These are phyloP conservation scores for Caenorhabditis imperialis DNA, from an alignment of 2,888 invertebrate genomes.

Conservation along the genomic window DNA sequence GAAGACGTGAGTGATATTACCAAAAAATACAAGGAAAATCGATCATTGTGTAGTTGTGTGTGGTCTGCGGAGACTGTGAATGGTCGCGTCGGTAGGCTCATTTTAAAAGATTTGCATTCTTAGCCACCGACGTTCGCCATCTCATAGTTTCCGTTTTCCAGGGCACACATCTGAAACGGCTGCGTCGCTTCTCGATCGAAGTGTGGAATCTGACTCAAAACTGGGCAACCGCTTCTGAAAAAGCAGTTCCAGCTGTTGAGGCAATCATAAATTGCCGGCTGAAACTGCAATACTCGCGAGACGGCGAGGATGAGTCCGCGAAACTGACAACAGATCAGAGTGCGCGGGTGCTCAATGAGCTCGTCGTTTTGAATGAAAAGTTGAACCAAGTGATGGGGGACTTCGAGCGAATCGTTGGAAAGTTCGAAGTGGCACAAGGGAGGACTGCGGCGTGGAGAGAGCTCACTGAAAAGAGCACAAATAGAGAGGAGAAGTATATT, in stretches of 20 bases:
- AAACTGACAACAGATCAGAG: constrained; percentile 36
- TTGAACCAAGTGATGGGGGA: constrained; percentile 48
- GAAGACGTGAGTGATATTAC: constrained; percentile 66
- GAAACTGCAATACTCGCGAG: constrained; percentile 51
- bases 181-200: constrained; percentile 64
- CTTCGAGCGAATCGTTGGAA: constrained; percentile 56
- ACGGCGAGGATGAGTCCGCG: constrained; percentile 11
- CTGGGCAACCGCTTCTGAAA: constrained; percentile 56
- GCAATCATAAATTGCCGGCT: constrained; percentile 56
- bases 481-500: constrained; percentile 41
- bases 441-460: constrained; percentile 58
- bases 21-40: not conserved
- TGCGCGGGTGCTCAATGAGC: constrained; percentile 21
- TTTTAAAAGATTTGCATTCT: constrained; percentile 7
- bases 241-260: constrained; percentile 42
- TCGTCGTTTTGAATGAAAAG: constrained; percentile 47
- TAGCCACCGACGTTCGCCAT: constrained; percentile 46
- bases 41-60: not conserved
- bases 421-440: constrained; percentile 54
- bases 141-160: constrained; percentile 45
- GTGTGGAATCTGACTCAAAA: constrained; percentile 68
- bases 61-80: constrained; percentile 10
- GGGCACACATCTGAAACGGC: constrained; percentile 57
- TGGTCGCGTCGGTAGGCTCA: constrained; percentile 40
- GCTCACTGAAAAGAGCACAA: constrained; percentile 42